Base-by-base conservation (phyloP, 2,888 invertebrate species). In the Chymomyza fuscimana region DNA sequence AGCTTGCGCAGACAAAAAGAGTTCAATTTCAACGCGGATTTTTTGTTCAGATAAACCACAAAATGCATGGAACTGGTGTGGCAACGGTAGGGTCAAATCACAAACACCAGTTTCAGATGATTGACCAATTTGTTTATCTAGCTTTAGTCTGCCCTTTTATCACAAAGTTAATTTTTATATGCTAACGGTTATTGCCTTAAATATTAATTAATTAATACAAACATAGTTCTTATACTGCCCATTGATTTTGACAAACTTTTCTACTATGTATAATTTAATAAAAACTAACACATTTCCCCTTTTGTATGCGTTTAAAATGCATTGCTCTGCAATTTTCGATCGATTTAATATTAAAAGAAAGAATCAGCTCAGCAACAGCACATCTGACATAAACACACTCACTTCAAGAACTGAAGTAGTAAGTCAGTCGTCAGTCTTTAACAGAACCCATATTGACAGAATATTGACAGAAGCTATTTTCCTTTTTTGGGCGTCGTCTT, bases 401-500 rank as follows among this genome's bases (percentile, higher is more conserved):
- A 71, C 67, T 54, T n/a, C 19, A 54, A 54, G 4, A 54, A 19
- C 3, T 54, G 10, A 22, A 22, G 54, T 22, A 54, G 19, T 54
- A 16, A 19, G 54, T n/a, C 54, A 54, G 54, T 16, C 10, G 40
- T 9, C 69, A 77, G 69, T 76, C 74, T 74, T 72, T n/a, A 29
- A 52, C 80, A 76, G 76, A 73, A 54, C 22, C 79, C 82, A 79
- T 84, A 89, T 89, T 89, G 89, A 90, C 89, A 89, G 88, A 89
- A 89, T 89, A 90, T 88, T 88, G 89, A 89, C 87, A 89, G 89
- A 88, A 90, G 89, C 86, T 86, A 80, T 81, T 85, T 85, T 79
- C 86, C 86, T 79, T 83, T 84, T 71, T 73, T 83, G 77, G 83
- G 63, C 66, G 56, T 52, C 50, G 65, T 68, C 59, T 46, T 61